These are phyloP conservation scores for Peucedramus taeniatus DNA, from an alignment of 2,113 vertebrate genomes.

Conservation along the genomic window DNA sequence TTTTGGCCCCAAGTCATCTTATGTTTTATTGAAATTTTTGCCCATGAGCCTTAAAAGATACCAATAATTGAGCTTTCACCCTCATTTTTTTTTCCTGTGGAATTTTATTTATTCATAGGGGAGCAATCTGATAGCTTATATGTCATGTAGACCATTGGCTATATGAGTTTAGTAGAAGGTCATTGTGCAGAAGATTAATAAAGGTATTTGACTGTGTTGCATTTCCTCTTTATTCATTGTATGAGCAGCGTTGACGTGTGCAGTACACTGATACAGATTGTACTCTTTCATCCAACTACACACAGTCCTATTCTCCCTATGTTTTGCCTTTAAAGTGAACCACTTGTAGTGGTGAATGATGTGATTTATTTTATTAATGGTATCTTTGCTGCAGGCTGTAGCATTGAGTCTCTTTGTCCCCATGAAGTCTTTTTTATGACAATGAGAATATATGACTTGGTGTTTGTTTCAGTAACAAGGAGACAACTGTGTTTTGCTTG, in stretches of 20 bases:
- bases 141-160: not conserved
- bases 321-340: constrained; percentile 44
- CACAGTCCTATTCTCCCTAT: constrained; percentile 53
- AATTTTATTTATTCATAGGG: not conserved
- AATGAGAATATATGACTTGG: constrained; percentile 32
- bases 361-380: constrained; percentile 59
- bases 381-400: constrained; percentile 49
- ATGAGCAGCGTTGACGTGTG: constrained; percentile 6
- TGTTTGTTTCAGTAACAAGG: constrained; percentile 37
- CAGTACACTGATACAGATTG: constrained; percentile 62
- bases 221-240: constrained; percentile 65
- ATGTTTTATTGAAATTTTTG: not conserved
- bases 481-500: constrained; percentile 8
- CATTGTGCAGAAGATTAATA: constrained; percentile 45
- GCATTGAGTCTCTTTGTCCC: constrained; percentile 30
- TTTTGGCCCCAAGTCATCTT: not conserved
- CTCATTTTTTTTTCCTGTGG: not conserved
- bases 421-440: constrained; percentile 16
- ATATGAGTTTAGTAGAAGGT: not conserved
- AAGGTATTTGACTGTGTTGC: constrained; percentile 44
- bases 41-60: not conserved
- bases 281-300: constrained; percentile 57
- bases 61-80: not conserved
- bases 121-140: not conserved
- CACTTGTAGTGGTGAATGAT: constrained; percentile 48